These are phyloP conservation scores for Cryptotermes secundus DNA, from an alignment of 1,140 invertebrate species.

Conservation along the genomic window DNA sequence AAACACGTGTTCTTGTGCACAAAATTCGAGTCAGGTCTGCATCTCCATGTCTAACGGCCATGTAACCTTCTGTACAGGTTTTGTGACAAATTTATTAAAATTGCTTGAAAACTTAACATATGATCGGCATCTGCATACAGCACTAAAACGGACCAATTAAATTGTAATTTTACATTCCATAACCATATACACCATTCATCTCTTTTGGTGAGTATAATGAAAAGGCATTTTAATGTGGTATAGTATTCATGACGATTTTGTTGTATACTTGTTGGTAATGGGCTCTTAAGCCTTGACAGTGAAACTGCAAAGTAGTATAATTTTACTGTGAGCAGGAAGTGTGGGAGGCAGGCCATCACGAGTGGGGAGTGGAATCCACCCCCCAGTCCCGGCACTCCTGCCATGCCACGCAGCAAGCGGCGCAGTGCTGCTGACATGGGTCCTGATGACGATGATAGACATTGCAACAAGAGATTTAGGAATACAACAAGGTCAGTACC, in stretches of 20 bases:
- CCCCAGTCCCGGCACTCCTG: conserved; percentile 32
- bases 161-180: neutral
- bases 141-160: neutral
- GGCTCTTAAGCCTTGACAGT: neutral
- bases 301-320: neutral
- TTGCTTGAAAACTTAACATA: neutral
- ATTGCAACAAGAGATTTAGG: conserved; percentile 40
- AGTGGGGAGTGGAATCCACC: conserved; percentile 6
- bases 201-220: neutral
- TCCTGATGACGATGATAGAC: conserved; percentile 41
- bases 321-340: neutral
- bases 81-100: neutral
- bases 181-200: neutral
- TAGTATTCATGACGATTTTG: neutral
- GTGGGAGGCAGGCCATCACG: conserved; percentile 1
- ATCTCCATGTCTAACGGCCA: neutral
- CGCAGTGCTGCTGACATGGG: conserved; percentile 39
- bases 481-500: conserved; percentile 35
- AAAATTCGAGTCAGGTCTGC: neutral
- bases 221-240: neutral
- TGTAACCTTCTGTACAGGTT: neutral
- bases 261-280: neutral
- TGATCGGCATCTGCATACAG: neutral
- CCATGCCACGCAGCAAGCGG: conserved; percentile 43
- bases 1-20: neutral